These are phyloP conservation scores for Mormyrus proboscirostris DNA, from an alignment of 2,797 vertebrate species.

Conservation along the genomic window DNA sequence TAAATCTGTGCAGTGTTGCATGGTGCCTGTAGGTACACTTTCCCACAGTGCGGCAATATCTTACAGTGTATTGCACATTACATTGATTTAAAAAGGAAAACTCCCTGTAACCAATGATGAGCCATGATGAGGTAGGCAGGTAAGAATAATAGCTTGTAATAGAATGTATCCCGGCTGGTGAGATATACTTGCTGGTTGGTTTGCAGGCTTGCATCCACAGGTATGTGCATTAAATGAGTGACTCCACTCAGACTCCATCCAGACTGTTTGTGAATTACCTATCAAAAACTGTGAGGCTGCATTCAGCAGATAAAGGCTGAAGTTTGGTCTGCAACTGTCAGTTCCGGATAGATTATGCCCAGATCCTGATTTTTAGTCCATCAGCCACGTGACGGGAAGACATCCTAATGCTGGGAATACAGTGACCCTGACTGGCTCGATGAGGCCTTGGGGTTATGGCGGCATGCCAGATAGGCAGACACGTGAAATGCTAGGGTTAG, in stretches of 20 bases:
- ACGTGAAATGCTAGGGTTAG: not conserved
- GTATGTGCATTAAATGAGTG: not conserved
- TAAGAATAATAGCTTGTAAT: not conserved
- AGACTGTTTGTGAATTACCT: not conserved
- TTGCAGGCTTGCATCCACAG: not conserved
- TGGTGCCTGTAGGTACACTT: not conserved
- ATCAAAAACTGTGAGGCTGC: not conserved
- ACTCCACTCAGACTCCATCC: not conserved
- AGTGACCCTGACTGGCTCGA: not conserved
- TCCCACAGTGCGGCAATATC: not conserved
- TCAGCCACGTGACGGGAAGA: not conserved
- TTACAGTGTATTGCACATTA: not conserved
- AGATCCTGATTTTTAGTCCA: not conserved
- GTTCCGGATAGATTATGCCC: not conserved
- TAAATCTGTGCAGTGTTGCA: not conserved
- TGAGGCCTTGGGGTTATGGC: not conserved
- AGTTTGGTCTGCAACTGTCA: not conserved
- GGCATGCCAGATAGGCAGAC: not conserved
- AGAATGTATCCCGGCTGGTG: not conserved
- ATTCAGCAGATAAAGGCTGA: not conserved
- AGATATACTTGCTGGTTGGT: not conserved
- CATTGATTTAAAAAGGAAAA: not conserved
- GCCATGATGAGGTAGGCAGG: not conserved
- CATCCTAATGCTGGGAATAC: not conserved
- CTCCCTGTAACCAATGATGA: not conserved